Evolutionary conservation across 2,888 invertebrate genomes (phyloP).

Genomic region (Napeogenes inachia): DNA sequence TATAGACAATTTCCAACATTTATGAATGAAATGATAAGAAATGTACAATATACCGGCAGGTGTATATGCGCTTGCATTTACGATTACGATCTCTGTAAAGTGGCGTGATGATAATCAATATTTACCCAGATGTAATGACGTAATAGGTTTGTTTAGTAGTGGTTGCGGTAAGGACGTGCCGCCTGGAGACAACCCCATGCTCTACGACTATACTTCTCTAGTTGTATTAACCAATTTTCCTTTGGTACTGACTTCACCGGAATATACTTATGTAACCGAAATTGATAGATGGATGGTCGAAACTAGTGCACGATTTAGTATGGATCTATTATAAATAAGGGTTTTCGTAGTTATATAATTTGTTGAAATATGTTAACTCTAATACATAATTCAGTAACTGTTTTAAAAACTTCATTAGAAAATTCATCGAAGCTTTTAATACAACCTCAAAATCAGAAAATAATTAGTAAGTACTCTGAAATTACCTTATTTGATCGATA

Average conservation of each 20-base stretch:
- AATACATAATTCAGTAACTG: not conserved
- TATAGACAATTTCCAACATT: conserved; percentile 1
- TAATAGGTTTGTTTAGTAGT: conserved; percentile 54
- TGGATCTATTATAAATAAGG: too few relatives aligned
- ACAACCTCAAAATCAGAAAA: not conserved
- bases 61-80: conserved; percentile 50
- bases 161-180: conserved; percentile 50
- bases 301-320: not conserved
- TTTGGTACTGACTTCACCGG: conserved; percentile 4
- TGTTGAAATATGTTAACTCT: not conserved
- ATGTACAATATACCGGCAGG: conserved; percentile 39
- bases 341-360: not conserved
- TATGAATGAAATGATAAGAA: conserved; percentile 6
- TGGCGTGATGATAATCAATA: conserved; percentile 69
- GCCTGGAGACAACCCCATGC: conserved; percentile 37
- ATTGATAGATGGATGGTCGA: not conserved
- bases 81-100: conserved; percentile 42
- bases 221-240: not conserved
- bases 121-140: conserved; percentile 69
- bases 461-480: conserved; percentile 4
- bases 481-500: conserved; percentile 20
- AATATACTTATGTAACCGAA: conserved; percentile 22
- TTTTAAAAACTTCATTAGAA: not conserved
- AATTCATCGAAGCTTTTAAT: not conserved
- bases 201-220: not conserved